Percentiles rank a stretch among this genome's conserved stretches.
These are phyloP conservation scores for Channa maculata DNA, from an alignment of 2,113 vertebrate species.

Conservation along the genomic window DNA sequence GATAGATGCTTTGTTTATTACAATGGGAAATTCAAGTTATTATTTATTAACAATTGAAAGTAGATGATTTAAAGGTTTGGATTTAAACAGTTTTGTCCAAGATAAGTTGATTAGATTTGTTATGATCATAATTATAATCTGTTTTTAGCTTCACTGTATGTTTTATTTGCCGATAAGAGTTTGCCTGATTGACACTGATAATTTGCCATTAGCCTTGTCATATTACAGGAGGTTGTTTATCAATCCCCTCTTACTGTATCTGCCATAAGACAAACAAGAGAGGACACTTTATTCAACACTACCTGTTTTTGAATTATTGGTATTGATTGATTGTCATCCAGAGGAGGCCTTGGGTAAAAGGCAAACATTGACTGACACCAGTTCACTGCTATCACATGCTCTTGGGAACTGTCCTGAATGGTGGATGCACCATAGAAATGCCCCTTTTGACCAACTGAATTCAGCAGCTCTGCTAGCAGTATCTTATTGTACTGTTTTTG, in stretches of 20 bases:
- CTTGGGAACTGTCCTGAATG: slow-evolving; percentile 33
- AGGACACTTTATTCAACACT: background rate
- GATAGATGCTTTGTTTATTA: no score
- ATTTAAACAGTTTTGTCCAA: no score
- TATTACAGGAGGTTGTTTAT: background rate
- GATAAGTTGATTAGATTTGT: no score
- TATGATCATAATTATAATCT: no score
- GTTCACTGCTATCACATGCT: slow-evolving; percentile 13
- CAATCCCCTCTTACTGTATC: background rate
- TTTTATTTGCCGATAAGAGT: slow-evolving; percentile 13
- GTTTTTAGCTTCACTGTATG: no score
- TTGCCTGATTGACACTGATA: background rate
- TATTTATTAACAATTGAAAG: no score
- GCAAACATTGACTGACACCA: slow-evolving; percentile 10
- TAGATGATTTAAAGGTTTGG: no score
- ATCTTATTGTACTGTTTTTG: slow-evolving; percentile 42
- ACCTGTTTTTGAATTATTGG: slow-evolving; percentile 15
- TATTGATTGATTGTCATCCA: slow-evolving; percentile 19
- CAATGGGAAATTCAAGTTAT: no score
- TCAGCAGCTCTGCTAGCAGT: slow-evolving; percentile 16
- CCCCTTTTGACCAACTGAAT: slow-evolving; percentile 23
- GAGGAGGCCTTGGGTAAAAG: slow-evolving; percentile 8
- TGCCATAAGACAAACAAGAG: background rate
- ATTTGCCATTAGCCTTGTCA: slow-evolving; percentile 2
- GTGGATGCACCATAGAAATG: slow-evolving; percentile 24